Conservation (phyloP, 1,140 invertebrate genomes). For the Sesamia nonagrioides region DNA sequence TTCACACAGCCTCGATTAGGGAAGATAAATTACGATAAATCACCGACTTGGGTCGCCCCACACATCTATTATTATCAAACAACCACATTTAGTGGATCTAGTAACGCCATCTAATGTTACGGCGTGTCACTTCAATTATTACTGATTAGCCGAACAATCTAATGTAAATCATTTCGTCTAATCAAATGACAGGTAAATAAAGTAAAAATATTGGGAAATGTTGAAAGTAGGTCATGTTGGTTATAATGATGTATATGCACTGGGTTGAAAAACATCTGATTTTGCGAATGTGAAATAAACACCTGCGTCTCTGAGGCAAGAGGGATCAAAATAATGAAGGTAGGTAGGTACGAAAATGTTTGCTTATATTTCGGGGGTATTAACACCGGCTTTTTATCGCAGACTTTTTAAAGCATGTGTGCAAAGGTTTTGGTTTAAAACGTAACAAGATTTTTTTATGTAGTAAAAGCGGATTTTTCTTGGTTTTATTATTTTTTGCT, state of each 20-base stretch:
- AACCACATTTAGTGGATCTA: slow-evolving; percentile 48
- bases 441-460: not conserved
- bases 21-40: slow-evolving; percentile 62
- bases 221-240: slow-evolving; percentile 22
- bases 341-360: not conserved
- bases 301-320: slow-evolving; percentile 11
- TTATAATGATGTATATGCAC: slow-evolving; percentile 23
- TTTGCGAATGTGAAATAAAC: no score
- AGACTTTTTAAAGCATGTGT: not conserved
- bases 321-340: slow-evolving; percentile 12
- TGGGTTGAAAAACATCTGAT: slow-evolving; percentile 27
- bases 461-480: not conserved
- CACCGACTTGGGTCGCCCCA: slow-evolving; percentile 44
- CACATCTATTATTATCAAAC: slow-evolving; percentile 53
- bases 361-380: not conserved
- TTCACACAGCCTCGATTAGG: slow-evolving; percentile 51
- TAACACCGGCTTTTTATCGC: not conserved
- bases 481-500: no score
- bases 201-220: slow-evolving; percentile 10
- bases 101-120: slow-evolving; percentile 15
- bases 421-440: not conserved
- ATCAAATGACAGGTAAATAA: slow-evolving; percentile 8
- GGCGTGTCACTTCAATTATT: slow-evolving; percentile 12
- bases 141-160: not conserved
- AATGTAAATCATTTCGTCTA: not conserved